These are phyloP conservation scores for Smutsia gigantea DNA, from an alignment of 2,797 vertebrate species.

Conservation along the genomic window DNA sequence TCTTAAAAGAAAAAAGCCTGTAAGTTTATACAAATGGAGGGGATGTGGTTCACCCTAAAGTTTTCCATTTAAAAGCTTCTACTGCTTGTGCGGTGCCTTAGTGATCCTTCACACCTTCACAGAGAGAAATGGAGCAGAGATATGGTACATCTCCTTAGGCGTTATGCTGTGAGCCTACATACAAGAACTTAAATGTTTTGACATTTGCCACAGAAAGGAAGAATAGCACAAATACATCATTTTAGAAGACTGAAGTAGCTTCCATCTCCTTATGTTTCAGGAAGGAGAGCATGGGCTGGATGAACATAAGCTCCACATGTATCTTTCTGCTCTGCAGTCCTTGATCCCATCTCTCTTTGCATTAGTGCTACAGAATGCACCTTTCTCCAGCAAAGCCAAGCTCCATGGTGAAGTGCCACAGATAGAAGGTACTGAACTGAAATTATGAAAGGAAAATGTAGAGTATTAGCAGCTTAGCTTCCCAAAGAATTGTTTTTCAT, in stretches of 20 bases:
- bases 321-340: slow-evolving; percentile 97
- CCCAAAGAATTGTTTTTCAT: not conserved
- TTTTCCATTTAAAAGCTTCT: slow-evolving; percentile 15
- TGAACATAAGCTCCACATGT: slow-evolving; percentile 97
- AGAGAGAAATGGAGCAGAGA: not conserved
- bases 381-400: slow-evolving; percentile 94
- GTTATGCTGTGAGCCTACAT: not conserved
- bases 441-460: not conserved
- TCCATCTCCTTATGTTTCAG: slow-evolving; percentile 84
- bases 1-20: not conserved
- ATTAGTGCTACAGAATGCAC: slow-evolving; percentile 95
- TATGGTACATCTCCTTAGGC: not conserved
- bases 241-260: slow-evolving; percentile 45
- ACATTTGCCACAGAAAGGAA: slow-evolving; percentile 37
- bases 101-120: not conserved
- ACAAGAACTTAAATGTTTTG: not conserved
- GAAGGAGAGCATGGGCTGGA: slow-evolving; percentile 96
- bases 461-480: not conserved
- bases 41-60: not conserved
- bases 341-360: slow-evolving; percentile 96
- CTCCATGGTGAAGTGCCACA: slow-evolving; percentile 93
- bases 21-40: slow-evolving; percentile 3
- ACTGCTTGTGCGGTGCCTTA: not conserved
- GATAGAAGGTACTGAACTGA: slow-evolving; percentile 92
- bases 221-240: not conserved